Base-by-base conservation (phyloP, 1,140 invertebrate species). In the Berghia stephanieae region DNA sequence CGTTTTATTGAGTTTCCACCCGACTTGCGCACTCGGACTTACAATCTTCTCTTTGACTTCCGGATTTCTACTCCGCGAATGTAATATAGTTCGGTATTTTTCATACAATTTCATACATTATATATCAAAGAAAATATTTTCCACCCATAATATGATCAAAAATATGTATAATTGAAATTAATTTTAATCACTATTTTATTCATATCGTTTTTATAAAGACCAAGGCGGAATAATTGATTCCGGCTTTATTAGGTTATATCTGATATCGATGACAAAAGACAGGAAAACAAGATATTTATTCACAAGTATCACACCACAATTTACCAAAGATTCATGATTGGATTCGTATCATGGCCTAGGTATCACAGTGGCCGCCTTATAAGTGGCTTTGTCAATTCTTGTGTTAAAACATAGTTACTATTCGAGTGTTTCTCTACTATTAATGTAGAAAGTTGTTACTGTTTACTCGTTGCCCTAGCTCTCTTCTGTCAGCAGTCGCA, bases 1-100 rank as follows among this genome's bases (percentile, higher is more conserved):
- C n/a, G n/a, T n/a, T n/a, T n/a, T n/a, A n/a, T n/a, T n/a, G n/a
- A n/a, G n/a, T n/a, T n/a, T n/a, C n/a, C 40, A 44, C 34, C 46
- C 72, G 78, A 79, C 78, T 66, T 79, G 78, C 78, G 78, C 78
- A 79, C 66, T 71, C 55, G 66, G 42, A 72, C 55, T 69, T 43
- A 75, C 55, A 42, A 78, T 63, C 2, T 18, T 24, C 67, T 60
- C 63, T 43, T 34, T 21, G 34, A 42, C 67, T 75, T 60, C 73
- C 40, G 40, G 44, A 3, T 42, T 40, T 36, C 67, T 75, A 27
- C 36, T 67, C 42, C 60, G 57, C 34, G n/a, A 4, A 44, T 63
- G 38, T 34, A 31, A 75, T 66, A 75, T 63, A 75, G 43, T 46
- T 34, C 73, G 21, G 18, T 8, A 2, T 74, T 60, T 60, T n/a